Evolutionary conservation across 2,113 vertebrate species (phyloP), one percentile per base, ranked within the genome.

Genomic region (Zeus faber): DNA sequence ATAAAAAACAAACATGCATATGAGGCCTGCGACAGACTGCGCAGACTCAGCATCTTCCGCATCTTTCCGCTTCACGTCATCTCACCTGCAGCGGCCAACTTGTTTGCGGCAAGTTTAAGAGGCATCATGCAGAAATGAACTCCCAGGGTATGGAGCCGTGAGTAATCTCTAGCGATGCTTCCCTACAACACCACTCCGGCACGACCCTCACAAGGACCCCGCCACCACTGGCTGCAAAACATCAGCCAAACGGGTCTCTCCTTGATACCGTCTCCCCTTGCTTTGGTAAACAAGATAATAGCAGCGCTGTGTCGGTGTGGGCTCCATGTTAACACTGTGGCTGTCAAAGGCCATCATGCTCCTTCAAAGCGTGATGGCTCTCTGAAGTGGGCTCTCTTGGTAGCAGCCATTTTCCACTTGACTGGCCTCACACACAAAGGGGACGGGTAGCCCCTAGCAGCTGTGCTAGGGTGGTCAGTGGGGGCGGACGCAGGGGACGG

Each of bases 381-480:
- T 87, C 82, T 89, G 85, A 88, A 89, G 81, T 89, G 85, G 78
- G 77, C 87, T 87, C 82, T 86, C 80, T 81, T 65, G 37, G 80
- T 71, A 77, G 83, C 77, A 79, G 72, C 85, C 82, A 89, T 87
- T 89, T 89, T 89, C 87, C 87, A 89, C 85, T 89, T 84, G 81
- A 89, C 87, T 89, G 85, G 84, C 66, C 81, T 74, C 80, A 82
- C 80, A 82, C 81, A 87, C 61, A 62, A 85, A 82, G 80, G 82
- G 77, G 64, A 81, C 70, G 63, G 74, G 82, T 80, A 76, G 73
- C 60, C 77, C 70, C 75, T 62, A 80, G 79, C 80, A 83, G 81
- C 86, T 85, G 83, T 63, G 74, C 72, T 37, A 50, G 68, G 62
- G 80, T 66, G 67, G 79, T 75, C 76, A 75, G 70, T 71, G 74